Evolutionary conservation across 2,113 vertebrate genomes (phyloP), one percentile per base, ranked within the genome.

Genomic region (Seriola quinqueradiata): DNA sequence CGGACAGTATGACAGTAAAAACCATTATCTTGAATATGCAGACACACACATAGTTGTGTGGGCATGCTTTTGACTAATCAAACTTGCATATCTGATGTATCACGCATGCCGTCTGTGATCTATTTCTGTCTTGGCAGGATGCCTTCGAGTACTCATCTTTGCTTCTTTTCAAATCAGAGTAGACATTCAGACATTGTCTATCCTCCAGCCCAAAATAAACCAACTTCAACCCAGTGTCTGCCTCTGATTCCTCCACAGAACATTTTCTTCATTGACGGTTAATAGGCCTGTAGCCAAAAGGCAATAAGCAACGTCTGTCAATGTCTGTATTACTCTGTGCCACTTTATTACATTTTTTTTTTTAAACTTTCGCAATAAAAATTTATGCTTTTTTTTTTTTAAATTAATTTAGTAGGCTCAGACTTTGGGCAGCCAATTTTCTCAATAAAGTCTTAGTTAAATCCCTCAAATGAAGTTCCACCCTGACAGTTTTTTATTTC

Each of bases 151-250:
- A 72, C 36, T 80, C 52, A 32, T 78, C 70, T 68, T 46, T 58
- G 36, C 28, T 59, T 85, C 61, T 59, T 72, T 66, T 57, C 55
- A 82, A 58, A 85, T 82, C 48, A 34, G 42, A 82, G 65, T 40
- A 25, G 79, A 82, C 79, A 72, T 1, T 42, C 25, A 67, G 55
- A 72, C 34, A 5, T 52, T 16, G 60, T 69, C 57, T 68, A 6
- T 65, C 87, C 79, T 77, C 55, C 50, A 75, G 55, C 74, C 58
- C 48, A 66, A 59, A 82, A 82, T 79, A 59, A 72, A 64, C 61
- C 58, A 23, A 44, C 46, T 75, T 61, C 54, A 65, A 63, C 25
- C 46, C 50, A 75, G 25, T 42, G n/a, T 34, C 32, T 19, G 55
- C 28, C 21, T 63, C 40, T 75, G 58, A 78, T 79, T 60, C 70